Evolutionary conservation across 1,140 invertebrate species (phyloP).

Genomic region (Tetranychus cinnabarinus): DNA sequence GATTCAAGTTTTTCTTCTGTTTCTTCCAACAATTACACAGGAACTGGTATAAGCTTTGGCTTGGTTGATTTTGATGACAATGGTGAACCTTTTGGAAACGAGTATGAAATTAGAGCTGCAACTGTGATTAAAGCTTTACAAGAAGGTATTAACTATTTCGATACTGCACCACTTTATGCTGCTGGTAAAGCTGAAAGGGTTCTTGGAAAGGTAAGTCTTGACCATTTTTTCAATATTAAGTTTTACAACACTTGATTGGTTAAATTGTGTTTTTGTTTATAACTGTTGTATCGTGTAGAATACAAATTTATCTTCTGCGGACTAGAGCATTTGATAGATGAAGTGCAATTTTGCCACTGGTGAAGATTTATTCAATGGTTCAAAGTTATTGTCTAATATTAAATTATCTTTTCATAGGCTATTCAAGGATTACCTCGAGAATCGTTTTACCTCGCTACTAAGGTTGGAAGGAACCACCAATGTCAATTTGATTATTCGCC

Average conservation of each 20-base stretch:
- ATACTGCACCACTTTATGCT: constrained; percentile 74
- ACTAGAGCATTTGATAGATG: no score
- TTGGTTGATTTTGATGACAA: constrained; percentile 9
- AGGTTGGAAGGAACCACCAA: constrained; percentile 50
- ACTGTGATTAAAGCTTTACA: constrained; percentile 43
- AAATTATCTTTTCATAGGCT: constrained; percentile 24
- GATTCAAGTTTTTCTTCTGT: no score
- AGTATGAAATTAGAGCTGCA: constrained; percentile 33
- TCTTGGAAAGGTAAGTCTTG: constrained; percentile 42
- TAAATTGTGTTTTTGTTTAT: no score
- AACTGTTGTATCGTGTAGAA: no score
- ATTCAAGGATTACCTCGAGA: constrained; percentile 47
- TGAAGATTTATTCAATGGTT: no score
- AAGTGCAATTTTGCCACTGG: no score
- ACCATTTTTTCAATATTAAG: no score
- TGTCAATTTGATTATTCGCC: constrained; percentile 58
- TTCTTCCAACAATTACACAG: no score
- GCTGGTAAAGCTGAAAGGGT: constrained; percentile 37
- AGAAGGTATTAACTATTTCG: constrained; percentile 67
- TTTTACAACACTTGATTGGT: no score
- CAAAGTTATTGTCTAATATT: no score
- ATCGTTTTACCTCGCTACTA: constrained; percentile 74
- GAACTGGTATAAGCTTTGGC: no score
- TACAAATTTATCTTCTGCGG: no score
- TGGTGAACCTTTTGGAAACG: constrained; percentile 18